Conservation (phyloP, 2,113 vertebrate genomes). For the Oxygymnocypris stewartii region DNA sequence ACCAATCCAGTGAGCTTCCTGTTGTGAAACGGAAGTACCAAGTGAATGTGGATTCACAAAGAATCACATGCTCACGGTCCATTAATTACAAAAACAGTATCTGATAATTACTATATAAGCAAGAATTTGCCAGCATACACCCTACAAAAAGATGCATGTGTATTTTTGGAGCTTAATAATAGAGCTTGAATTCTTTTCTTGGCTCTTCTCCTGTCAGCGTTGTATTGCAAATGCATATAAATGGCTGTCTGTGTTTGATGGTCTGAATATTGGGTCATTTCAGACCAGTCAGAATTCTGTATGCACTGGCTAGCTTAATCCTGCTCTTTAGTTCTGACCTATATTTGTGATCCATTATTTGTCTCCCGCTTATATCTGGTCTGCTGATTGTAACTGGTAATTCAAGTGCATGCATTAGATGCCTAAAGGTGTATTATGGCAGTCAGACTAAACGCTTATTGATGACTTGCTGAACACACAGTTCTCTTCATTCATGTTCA, state of each 20-base stretch:
- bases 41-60: constrained; percentile 3
- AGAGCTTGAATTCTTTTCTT: neutral
- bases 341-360: constrained; percentile 18
- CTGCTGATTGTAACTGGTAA: neutral
- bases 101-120: neutral
- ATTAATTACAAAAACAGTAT: neutral
- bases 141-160: neutral
- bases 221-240: neutral
- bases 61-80: neutral
- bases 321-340: constrained; percentile 7
- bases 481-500: neutral
- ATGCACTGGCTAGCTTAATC: constrained; percentile 14
- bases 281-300: neutral
- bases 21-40: constrained; percentile 13
- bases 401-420: neutral
- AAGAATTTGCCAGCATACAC: neutral
- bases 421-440: neutral
- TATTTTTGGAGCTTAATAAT: neutral
- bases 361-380: neutral
- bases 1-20: constrained; percentile 37
- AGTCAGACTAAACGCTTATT: neutral
- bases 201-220: neutral
- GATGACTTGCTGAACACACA: neutral
- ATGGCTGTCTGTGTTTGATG: constrained; percentile 1
- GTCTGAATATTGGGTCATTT: constrained; percentile 25